Conservation (phyloP, 2,113 vertebrate genomes). For the Bolborhynchus lineola region DNA sequence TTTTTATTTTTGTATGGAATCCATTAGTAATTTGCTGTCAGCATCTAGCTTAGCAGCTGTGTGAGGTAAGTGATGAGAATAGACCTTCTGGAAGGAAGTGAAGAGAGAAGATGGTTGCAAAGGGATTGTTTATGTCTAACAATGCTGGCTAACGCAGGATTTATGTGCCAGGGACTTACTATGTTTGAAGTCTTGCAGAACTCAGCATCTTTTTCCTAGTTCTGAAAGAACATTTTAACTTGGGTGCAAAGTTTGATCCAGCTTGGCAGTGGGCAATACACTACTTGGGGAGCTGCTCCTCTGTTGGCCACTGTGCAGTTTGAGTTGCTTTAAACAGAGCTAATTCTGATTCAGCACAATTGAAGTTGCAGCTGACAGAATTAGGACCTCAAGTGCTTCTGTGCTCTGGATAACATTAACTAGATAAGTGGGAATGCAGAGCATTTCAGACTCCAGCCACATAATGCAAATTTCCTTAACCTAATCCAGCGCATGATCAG, state of each 20-base stretch:
- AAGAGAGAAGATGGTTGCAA: neutral
- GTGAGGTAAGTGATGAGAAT: neutral
- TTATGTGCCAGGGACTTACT: neutral
- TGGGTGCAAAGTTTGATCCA: neutral
- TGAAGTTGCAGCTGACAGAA: neutral
- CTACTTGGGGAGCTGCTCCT: neutral
- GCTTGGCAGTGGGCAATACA: neutral
- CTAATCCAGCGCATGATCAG: neutral
- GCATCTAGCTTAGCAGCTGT: neutral
- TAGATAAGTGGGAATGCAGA: neutral
- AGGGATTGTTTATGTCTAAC: neutral
- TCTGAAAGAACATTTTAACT: neutral
- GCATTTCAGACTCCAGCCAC: neutral
- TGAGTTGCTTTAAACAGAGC: neutral
- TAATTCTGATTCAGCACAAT: neutral
- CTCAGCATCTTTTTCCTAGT: neutral
- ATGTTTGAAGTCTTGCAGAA: neutral
- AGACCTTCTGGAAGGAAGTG: neutral
- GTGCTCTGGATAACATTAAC: neutral
- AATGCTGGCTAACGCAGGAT: neutral
- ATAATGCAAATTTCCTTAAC: neutral
- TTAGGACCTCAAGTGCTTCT: neutral
- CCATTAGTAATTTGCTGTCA: neutral
- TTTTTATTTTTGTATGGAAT: neutral
- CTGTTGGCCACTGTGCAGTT: neutral